Percentiles rank a stretch among this genome's conserved stretches.
phyloP scores from a whole-genome alignment of 2,113 vertebrate species.

The Takifugu bimaculatus region DNA sequence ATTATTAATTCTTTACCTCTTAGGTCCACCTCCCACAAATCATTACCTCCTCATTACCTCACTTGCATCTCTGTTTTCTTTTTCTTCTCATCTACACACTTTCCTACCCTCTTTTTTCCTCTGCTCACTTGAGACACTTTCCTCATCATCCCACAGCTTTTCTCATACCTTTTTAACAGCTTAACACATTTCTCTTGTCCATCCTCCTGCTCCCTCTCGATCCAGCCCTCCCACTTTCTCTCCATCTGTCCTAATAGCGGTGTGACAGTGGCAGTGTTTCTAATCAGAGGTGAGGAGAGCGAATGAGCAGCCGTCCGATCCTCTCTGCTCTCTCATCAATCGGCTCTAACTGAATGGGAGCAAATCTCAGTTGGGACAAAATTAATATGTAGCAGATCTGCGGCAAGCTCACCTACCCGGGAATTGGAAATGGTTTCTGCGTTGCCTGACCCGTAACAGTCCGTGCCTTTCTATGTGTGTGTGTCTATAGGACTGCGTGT shows the following conservation, averaged over 20 bases:
- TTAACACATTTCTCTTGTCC: not conserved
- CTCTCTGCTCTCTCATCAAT: constrained; percentile 99
- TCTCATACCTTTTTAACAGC: not conserved
- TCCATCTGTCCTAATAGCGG: constrained; percentile 77
- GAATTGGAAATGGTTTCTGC: constrained; percentile 84
- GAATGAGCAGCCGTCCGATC: constrained; percentile 97
- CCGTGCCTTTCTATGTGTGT: constrained; percentile 4
- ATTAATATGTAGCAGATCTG: constrained; percentile 99
- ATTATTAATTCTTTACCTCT: not conserved
- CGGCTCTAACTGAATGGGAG: constrained; percentile 95
- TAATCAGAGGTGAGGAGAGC: constrained; percentile 99
- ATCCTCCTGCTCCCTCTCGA: not conserved
- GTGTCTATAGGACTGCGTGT: constrained; percentile 13
- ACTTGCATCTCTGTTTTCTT: not conserved
- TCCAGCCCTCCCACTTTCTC: constrained; percentile 35
- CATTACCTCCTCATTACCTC: no score
- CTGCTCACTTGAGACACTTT: not conserved
- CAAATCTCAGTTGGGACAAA: constrained; percentile 89
- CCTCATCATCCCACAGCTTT: not conserved
- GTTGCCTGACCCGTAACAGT: constrained; percentile 60
- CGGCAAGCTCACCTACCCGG: constrained; percentile 71
- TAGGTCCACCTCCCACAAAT: not conserved
- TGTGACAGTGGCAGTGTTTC: constrained; percentile 88
- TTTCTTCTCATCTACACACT: not conserved
- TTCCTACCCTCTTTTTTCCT: not conserved